Evolutionary conservation across 2,113 vertebrate genomes (phyloP).

Genomic region (Corynorhinus townsendii): DNA sequence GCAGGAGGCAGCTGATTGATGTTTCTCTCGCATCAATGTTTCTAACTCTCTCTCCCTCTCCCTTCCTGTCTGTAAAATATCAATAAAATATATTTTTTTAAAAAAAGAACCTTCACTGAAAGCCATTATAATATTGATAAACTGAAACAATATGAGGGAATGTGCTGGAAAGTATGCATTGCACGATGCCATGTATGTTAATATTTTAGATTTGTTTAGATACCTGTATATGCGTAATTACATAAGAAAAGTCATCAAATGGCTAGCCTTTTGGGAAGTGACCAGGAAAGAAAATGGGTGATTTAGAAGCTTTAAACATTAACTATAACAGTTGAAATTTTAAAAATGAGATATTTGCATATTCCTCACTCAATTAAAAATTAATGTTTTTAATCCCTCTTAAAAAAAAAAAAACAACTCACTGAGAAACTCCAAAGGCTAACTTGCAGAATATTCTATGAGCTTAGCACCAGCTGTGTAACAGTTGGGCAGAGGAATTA

Average conservation of each 20-base stretch:
- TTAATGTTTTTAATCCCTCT: constrained; percentile 18
- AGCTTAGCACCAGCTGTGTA: not conserved
- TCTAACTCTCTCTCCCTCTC: too few relatives aligned
- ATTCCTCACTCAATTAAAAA: constrained; percentile 4
- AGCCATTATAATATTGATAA: not conserved
- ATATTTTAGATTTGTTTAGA: not conserved
- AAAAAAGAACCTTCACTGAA: not conserved
- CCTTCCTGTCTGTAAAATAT: too few relatives aligned
- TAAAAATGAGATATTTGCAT: not conserved
- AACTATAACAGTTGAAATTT: not conserved
- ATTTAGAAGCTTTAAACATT: not conserved
- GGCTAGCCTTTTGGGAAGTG: not conserved
- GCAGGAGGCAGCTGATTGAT: too few relatives aligned
- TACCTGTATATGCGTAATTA: not conserved
- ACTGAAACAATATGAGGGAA: not conserved
- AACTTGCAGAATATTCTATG: not conserved
- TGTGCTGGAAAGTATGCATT: not conserved
- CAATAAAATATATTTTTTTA: too few relatives aligned
- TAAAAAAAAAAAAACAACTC: constrained; percentile 11
- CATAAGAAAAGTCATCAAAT: not conserved
- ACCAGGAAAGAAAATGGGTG: not conserved
- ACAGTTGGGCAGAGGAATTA: not conserved
- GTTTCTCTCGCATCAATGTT: too few relatives aligned
- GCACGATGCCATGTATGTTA: not conserved
- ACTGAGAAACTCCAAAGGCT: not conserved